These are phyloP conservation scores for Nysson spinosus DNA, from an alignment of 2,888 invertebrate species.

Conservation along the genomic window DNA sequence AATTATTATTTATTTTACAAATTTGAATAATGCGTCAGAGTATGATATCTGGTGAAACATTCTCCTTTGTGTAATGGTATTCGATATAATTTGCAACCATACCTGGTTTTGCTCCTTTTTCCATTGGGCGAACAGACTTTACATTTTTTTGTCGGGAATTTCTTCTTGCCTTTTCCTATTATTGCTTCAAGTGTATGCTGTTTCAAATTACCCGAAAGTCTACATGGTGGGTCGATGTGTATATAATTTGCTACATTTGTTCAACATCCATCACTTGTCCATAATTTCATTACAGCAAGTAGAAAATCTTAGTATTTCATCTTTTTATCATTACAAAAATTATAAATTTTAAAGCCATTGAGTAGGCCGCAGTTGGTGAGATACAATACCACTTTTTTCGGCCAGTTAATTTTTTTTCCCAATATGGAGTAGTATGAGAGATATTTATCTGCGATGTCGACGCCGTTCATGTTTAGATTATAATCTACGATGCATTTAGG, in stretches of 20 bases:
- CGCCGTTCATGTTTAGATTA: constrained; percentile 31
- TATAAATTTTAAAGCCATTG: constrained; percentile 26
- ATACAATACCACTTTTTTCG: constrained; percentile 32
- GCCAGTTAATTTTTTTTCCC: constrained; percentile 38
- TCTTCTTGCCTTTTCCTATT: constrained; percentile 23
- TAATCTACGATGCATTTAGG: constrained; percentile 36
- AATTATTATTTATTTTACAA: constrained; percentile 19
- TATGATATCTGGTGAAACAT: constrained; percentile 19
- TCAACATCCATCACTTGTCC: constrained; percentile 23
- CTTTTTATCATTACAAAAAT: constrained; percentile 21
- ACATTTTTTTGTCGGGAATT: constrained; percentile 30
- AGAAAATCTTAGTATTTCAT: constrained; percentile 36
- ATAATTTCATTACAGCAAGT: constrained; percentile 22
- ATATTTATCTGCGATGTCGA: constrained; percentile 36
- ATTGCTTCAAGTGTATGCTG: constrained; percentile 26
- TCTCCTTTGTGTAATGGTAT: constrained; percentile 13
- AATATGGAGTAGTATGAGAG: constrained; percentile 27
- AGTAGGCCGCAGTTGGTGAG: constrained; percentile 28
- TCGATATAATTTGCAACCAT: constrained; percentile 22
- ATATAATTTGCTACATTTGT: constrained; percentile 21
- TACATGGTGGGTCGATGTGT: constrained; percentile 22
- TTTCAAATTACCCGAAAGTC: constrained; percentile 29
- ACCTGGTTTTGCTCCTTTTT: constrained; percentile 20
- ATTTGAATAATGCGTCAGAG: constrained; percentile 18
- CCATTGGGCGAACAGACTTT: constrained; percentile 26